phyloP scores from a whole-genome alignment of 2,797 vertebrate species.

The Lemur catta region DNA sequence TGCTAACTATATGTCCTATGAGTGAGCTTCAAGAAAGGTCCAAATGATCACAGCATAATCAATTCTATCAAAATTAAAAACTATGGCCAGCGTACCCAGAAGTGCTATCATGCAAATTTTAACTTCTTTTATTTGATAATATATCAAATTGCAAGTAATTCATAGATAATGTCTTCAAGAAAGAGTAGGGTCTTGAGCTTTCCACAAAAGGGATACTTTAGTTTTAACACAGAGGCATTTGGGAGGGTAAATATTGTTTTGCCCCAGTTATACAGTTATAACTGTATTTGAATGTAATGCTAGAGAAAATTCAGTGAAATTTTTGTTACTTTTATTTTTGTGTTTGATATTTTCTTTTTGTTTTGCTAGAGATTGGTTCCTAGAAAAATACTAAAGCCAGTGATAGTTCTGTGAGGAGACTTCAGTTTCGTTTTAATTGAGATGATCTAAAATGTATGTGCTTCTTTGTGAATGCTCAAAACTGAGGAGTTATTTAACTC shows the following conservation, averaged over 20 bases:
- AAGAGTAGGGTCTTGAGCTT: background rate
- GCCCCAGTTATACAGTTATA: background rate
- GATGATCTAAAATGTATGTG: background rate
- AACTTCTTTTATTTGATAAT: background rate
- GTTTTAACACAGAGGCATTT: background rate
- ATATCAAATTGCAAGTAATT: background rate
- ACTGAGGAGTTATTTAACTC: background rate
- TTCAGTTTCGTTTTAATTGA: background rate
- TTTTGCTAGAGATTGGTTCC: background rate
- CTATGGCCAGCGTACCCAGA: background rate
- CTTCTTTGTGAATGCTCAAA: background rate
- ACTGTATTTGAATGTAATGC: background rate
- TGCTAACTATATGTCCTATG: background rate
- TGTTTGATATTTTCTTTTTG: background rate
- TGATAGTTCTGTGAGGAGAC: background rate
- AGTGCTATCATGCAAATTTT: background rate
- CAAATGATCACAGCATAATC: background rate
- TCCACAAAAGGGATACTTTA: background rate
- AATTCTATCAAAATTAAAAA: background rate
- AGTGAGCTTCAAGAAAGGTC: background rate
- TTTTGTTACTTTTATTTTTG: background rate
- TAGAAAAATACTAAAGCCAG: background rate
- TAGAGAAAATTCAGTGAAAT: background rate
- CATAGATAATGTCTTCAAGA: background rate
- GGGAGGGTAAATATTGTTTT: background rate